Percentiles rank a stretch among this genome's conserved stretches.
phyloP scores from a whole-genome alignment of 2,113 vertebrate genomes.

The Sinocyclocheilus grahami region DNA sequence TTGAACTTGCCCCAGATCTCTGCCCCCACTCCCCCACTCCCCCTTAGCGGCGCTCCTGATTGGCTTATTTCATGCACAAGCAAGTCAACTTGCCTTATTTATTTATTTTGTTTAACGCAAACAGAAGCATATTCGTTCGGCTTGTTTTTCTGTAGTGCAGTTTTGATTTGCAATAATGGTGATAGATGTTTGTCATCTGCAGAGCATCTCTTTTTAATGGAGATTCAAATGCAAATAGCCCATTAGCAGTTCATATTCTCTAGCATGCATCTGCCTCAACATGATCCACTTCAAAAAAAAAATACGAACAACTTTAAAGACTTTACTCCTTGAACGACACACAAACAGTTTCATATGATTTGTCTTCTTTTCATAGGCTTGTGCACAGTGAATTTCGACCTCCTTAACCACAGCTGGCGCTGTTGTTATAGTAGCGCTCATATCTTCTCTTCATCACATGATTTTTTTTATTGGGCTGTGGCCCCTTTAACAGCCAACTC shows the following conservation, averaged over 20 bases:
- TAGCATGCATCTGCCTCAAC: background rate
- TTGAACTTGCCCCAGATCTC: too few relatives aligned
- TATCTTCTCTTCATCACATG: background rate
- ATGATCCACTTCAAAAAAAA: background rate
- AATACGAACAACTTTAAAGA: background rate
- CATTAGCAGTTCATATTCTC: conserved; percentile 41
- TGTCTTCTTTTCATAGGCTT: background rate
- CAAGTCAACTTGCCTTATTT: background rate
- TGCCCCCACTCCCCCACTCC: too few relatives aligned
- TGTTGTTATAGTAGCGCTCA: conserved; percentile 29
- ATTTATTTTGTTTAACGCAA: too few relatives aligned
- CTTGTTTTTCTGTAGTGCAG: background rate
- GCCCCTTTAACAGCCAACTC: conserved; percentile 66
- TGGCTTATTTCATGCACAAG: background rate
- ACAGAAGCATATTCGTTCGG: background rate
- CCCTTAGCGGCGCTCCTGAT: too few relatives aligned
- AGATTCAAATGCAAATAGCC: conserved; percentile 39
- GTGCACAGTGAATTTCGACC: conserved; percentile 23
- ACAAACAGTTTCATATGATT: background rate
- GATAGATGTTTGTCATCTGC: conserved; percentile 8
- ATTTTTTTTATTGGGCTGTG: background rate
- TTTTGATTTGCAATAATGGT: conserved; percentile 2
- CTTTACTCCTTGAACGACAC: background rate
- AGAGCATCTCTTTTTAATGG: conserved; percentile 31
- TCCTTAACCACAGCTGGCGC: conserved; percentile 59